Conservation (phyloP, 1,140 invertebrate genomes). For the Eriosoma lanigerum region DNA sequence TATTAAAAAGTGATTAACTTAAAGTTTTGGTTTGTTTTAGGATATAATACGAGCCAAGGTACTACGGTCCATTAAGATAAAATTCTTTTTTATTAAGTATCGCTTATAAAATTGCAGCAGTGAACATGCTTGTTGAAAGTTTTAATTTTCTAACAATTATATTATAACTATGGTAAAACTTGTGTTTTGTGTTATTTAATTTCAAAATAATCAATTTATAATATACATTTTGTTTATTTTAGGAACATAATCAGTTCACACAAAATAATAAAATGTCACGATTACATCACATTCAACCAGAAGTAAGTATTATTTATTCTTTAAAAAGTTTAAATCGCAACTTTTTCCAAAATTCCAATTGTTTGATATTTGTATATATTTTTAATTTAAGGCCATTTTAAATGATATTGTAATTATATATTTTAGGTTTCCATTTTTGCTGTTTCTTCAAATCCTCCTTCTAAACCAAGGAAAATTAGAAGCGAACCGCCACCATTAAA, state of each 20-base stretch:
- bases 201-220: background rate
- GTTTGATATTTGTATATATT: too few relatives aligned
- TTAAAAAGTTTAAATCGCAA: too few relatives aligned
- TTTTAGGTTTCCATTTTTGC: conserved; percentile 52
- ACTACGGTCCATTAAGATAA: background rate
- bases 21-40: conserved; percentile 11
- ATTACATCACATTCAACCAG: conserved; percentile 50
- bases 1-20: background rate
- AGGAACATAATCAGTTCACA: conserved; percentile 1
- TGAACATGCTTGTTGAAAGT: conserved; percentile 14
- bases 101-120: background rate
- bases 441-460: conserved; percentile 34
- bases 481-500: conserved; percentile 21
- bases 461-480: conserved; percentile 43
- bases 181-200: background rate
- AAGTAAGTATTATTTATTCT: conserved; percentile 14
- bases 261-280: conserved; percentile 43
- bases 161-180: conserved; percentile 8
- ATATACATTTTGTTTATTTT: background rate
- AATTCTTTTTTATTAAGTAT: background rate
- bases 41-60: background rate
- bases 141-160: conserved; percentile 27
- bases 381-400: background rate
- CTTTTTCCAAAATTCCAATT: too few relatives aligned
- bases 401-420: background rate